phyloP scores from a whole-genome alignment of 2,797 vertebrate genomes.

The Pteropus rufus region DNA sequence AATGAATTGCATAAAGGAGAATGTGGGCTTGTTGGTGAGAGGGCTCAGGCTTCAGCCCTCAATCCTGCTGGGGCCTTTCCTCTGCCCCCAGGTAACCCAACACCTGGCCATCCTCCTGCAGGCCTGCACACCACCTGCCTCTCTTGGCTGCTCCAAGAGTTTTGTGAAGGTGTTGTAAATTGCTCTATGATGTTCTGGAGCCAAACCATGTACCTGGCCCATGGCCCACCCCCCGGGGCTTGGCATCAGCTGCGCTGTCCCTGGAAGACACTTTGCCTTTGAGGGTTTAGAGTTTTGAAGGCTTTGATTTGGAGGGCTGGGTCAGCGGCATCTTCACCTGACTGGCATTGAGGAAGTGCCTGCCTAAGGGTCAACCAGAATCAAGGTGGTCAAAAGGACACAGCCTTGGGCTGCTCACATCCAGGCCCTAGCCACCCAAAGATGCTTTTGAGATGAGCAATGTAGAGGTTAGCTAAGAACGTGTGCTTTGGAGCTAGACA shows the following conservation, averaged over 20 bases:
- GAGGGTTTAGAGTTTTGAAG: background rate
- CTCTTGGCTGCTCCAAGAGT: background rate
- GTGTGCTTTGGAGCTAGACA: background rate
- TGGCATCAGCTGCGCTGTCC: background rate
- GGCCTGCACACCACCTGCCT: background rate
- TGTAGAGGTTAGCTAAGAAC: too few species aligned
- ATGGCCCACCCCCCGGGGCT: background rate
- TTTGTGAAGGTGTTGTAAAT: constrained; percentile 38
- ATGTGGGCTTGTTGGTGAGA: too few species aligned
- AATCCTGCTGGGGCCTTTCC: background rate
- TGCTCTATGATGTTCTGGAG: constrained; percentile 2
- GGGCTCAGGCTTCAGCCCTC: background rate
- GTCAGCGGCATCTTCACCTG: background rate
- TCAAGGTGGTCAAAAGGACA: background rate
- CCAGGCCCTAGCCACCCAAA: background rate
- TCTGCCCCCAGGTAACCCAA: background rate
- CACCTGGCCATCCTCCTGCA: background rate
- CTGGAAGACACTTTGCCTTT: constrained; percentile 50
- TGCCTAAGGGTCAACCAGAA: background rate
- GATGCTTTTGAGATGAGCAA: background rate
- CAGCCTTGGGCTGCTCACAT: background rate
- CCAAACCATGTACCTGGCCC: constrained; percentile 71
- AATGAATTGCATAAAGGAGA: rapidly evolving
- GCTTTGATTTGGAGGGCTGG: background rate
- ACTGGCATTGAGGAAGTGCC: background rate